phyloP scores from a whole-genome alignment of 1,140 invertebrate genomes.

The Zophobas morio region DNA sequence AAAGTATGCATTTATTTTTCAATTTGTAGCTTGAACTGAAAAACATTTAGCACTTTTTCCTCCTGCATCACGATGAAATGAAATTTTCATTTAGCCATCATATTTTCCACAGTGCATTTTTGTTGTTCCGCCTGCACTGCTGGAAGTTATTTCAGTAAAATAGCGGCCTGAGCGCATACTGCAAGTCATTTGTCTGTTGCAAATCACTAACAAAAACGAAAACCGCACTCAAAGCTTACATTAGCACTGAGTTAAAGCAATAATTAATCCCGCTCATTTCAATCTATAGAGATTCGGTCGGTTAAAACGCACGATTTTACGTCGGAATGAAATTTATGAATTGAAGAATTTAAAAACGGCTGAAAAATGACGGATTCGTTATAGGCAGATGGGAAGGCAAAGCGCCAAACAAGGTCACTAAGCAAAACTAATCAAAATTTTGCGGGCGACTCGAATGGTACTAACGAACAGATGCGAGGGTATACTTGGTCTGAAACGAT shows the following conservation, averaged over 20 bases:
- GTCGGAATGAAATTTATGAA: constrained; percentile 20
- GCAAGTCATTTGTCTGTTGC: constrained; percentile 30
- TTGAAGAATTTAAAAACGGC: constrained; percentile 24
- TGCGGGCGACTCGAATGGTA: constrained; percentile 51
- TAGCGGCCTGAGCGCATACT: constrained; percentile 7
- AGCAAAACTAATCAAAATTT: constrained; percentile 57
- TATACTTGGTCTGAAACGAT: constrained; percentile 46
- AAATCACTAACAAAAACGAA: constrained; percentile 11
- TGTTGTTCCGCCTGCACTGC: constrained; percentile 24
- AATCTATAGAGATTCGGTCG: background rate
- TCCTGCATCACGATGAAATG: background rate
- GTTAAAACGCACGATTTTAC: constrained; percentile 13
- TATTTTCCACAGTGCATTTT: constrained; percentile 8
- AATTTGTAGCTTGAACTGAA: no score
- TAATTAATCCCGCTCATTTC: constrained; percentile 3
- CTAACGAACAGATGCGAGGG: constrained; percentile 53
- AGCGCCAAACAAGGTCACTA: constrained; percentile 45
- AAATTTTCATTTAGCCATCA: background rate
- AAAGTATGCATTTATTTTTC: no score
- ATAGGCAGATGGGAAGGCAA: constrained; percentile 53
- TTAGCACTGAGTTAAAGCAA: background rate
- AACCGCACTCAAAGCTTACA: background rate
- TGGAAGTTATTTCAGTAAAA: constrained; percentile 36
- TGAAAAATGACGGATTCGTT: constrained; percentile 47
- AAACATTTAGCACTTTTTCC: no score